Conservation (phyloP, 2,888 invertebrate species). For the Hirtodrosophila histrioides region DNA sequence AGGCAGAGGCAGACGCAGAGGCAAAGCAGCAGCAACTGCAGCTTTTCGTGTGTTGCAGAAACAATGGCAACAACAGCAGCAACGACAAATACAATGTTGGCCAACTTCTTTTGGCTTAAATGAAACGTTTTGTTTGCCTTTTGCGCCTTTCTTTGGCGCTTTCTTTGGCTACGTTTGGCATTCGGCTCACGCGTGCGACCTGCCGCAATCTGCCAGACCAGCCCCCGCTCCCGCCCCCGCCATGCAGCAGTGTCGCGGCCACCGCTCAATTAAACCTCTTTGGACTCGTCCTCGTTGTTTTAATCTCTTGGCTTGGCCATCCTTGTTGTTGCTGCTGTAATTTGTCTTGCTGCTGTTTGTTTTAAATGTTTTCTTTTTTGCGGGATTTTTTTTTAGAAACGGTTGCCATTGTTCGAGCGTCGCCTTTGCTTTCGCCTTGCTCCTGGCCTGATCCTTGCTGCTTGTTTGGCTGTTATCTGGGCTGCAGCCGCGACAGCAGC, state of each 20-base stretch:
- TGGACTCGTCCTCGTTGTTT: conserved; percentile 43
- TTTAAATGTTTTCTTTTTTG: conserved; percentile 16
- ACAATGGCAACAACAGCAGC: conserved; percentile 23
- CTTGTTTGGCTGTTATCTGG: conserved; percentile 41
- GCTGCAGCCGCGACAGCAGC: conserved; percentile 16
- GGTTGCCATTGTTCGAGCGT: conserved; percentile 36
- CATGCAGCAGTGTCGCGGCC: conserved; percentile 19
- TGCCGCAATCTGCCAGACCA: conserved; percentile 37
- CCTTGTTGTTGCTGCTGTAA: conserved; percentile 36
- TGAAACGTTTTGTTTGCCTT: conserved; percentile 54
- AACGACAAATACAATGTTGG: conserved; percentile 39
- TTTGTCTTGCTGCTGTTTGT: conserved; percentile 29
- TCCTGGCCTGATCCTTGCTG: conserved; percentile 35
- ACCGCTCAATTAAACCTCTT: conserved; percentile 67
- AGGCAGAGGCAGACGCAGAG: too few relatives aligned
- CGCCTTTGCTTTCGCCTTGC: conserved; percentile 32
- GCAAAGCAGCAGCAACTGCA: conserved; percentile 23
- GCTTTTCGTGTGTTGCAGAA: conserved; percentile 13
- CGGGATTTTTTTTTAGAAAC: conserved; percentile 20
- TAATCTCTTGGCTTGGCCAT: conserved; percentile 51
- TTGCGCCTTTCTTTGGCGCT: conserved; percentile 33
- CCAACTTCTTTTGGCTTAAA: conserved; percentile 53
- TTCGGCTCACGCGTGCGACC: conserved; percentile 62
- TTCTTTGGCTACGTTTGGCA: conserved; percentile 41
- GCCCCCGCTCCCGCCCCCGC: conserved; percentile 7